These are phyloP conservation scores for Aphidius gifuensis DNA, from an alignment of 1,140 invertebrate genomes.

Conservation along the genomic window DNA sequence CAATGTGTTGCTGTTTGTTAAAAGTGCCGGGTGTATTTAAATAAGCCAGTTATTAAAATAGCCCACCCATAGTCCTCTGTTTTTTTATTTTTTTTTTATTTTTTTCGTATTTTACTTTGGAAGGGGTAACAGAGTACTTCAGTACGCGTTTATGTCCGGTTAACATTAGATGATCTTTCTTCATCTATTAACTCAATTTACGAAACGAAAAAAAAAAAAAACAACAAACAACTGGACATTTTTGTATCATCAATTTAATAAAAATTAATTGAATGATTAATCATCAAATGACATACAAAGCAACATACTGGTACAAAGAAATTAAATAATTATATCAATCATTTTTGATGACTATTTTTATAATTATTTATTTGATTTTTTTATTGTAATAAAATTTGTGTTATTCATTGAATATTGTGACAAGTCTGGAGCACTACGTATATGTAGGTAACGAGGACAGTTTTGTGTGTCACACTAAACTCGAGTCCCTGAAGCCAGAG, in stretches of 20 bases:
- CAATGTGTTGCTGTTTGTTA: too few relatives aligned
- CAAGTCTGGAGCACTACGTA: conserved; percentile 9
- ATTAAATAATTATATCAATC: not conserved
- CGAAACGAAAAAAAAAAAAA: not conserved
- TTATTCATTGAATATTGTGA: not conserved
- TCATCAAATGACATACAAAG: not conserved
- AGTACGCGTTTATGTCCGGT: conserved; percentile 11
- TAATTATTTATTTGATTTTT: not conserved
- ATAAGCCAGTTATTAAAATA: conserved; percentile 28
- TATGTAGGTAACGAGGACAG: conserved; percentile 26
- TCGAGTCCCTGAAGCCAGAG: conserved; percentile 9
- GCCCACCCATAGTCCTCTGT: conserved; percentile 18
- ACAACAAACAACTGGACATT: not conserved
- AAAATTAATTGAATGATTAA: not conserved
- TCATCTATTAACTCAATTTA: not conserved
- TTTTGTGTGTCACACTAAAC: conserved; percentile 19
- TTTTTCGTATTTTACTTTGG: not conserved
- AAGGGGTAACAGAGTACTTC: not conserved
- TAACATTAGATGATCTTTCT: conserved; percentile 1
- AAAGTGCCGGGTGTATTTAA: too few relatives aligned
- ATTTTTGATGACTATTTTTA: not conserved
- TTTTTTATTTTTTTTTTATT: not conserved
- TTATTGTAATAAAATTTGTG: not conserved
- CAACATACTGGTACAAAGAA: not conserved
- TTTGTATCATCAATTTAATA: not conserved